Conservation (phyloP, 2,113 vertebrate species). For the Diphyllodes magnificus region DNA sequence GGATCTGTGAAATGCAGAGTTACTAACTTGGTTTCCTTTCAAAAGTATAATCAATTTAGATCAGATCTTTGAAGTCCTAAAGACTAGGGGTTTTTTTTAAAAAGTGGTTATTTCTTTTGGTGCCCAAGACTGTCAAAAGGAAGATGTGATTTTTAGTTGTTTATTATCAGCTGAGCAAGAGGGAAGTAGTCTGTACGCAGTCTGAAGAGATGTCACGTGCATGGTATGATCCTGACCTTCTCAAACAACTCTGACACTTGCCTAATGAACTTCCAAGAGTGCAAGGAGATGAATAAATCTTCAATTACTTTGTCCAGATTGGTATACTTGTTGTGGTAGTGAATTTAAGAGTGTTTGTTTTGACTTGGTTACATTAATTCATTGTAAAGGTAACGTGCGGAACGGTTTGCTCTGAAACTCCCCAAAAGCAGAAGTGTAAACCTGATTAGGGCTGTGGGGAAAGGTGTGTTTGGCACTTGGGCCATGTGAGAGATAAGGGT, state of each 20-base stretch:
- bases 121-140: background rate
- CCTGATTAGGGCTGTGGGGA: background rate
- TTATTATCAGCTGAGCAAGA: background rate
- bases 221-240: background rate
- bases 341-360: background rate
- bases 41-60: background rate
- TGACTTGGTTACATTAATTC: background rate
- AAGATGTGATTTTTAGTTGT: background rate
- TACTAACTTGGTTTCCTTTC: background rate
- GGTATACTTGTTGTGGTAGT: background rate
- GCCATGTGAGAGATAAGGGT: background rate
- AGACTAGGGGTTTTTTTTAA: background rate
- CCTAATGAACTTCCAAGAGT: background rate
- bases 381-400: background rate
- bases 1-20: background rate
- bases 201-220: background rate
- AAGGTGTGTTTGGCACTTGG: background rate
- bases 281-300: background rate
- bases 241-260: background rate
- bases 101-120: background rate
- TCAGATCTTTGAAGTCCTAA: background rate
- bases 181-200: background rate
- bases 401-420: background rate
- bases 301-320: background rate
- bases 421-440: background rate